phyloP scores from a whole-genome alignment of 2,113 vertebrate species.

The Eleginops maclovinus region DNA sequence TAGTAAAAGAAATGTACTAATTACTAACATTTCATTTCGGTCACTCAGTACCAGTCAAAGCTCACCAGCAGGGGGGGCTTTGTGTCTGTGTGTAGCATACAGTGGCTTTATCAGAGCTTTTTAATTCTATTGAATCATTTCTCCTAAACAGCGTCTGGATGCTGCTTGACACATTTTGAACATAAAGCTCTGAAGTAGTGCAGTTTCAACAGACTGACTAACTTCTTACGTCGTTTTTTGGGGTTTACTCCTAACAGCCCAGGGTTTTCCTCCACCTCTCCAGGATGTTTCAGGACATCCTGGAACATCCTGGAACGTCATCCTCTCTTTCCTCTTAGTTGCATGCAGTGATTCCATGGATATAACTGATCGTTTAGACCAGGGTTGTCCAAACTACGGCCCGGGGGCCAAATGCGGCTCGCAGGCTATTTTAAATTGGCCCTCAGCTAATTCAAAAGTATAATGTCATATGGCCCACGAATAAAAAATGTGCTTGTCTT shows the following conservation, averaged over 20 bases:
- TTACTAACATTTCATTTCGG: too few relatives aligned
- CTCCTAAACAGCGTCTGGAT: neutral
- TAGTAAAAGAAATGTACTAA: too few relatives aligned
- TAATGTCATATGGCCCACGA: too few relatives aligned
- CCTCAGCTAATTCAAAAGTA: too few relatives aligned
- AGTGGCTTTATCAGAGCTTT: too few relatives aligned
- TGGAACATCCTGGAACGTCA: conserved; percentile 33
- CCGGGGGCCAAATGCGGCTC: too few relatives aligned
- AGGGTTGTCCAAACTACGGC: too few relatives aligned
- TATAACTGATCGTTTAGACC: conserved; percentile 45
- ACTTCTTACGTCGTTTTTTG: neutral
- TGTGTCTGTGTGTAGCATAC: neutral
- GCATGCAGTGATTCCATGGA: conserved; percentile 23
- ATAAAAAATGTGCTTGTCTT: too few relatives aligned
- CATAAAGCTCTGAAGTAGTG: neutral
- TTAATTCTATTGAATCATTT: too few relatives aligned
- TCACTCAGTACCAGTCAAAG: too few relatives aligned
- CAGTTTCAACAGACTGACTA: neutral
- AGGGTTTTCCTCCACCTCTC: neutral
- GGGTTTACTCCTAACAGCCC: neutral
- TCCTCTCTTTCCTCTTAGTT: conserved; percentile 16
- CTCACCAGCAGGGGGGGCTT: too few relatives aligned
- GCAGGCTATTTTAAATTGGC: too few relatives aligned
- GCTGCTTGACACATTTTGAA: neutral
- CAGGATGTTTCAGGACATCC: neutral